Evolutionary conservation across 2,797 vertebrate genomes (phyloP).

Genomic region (Odontamblyopus rebecca): DNA sequence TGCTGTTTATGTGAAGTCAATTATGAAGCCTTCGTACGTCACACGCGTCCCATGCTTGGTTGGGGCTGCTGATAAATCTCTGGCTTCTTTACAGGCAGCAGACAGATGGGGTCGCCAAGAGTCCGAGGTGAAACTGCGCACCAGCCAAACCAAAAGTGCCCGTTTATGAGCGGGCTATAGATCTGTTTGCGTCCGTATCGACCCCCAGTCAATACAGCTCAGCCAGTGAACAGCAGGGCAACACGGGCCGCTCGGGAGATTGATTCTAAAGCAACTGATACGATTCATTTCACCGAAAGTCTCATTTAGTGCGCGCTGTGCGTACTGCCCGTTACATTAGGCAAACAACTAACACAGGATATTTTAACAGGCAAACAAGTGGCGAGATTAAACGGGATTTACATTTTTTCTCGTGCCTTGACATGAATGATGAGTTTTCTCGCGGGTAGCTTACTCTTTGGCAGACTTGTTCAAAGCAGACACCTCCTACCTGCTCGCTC

Average conservation of each 20-base stretch:
- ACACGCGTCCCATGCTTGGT: not conserved
- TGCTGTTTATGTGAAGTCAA: not conserved
- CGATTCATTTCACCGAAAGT: not conserved
- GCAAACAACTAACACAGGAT: not conserved
- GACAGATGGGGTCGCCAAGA: conserved; percentile 78
- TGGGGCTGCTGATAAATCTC: not conserved
- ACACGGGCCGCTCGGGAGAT: not conserved
- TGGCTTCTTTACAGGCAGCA: conserved; percentile 45
- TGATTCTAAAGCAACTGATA: not conserved
- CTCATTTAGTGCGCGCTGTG: not conserved
- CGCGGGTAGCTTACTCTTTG: not conserved
- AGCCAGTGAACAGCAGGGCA: not conserved
- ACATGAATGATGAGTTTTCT: conserved; percentile 5
- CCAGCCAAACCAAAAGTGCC: not conserved
- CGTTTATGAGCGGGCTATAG: not conserved
- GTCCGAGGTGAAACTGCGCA: conserved; percentile 40
- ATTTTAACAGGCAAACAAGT: not conserved
- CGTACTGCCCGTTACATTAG: not conserved
- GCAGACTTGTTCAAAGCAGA: conserved; percentile 13
- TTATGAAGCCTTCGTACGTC: not conserved
- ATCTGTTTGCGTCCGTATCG: not conserved
- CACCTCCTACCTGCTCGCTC: conserved; percentile 53
- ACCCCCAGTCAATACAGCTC: not conserved
- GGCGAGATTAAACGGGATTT: not conserved
- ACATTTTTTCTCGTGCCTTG: not conserved